phyloP scores from a whole-genome alignment of 2,113 vertebrate genomes.

The Ochotona curzoniae region DNA sequence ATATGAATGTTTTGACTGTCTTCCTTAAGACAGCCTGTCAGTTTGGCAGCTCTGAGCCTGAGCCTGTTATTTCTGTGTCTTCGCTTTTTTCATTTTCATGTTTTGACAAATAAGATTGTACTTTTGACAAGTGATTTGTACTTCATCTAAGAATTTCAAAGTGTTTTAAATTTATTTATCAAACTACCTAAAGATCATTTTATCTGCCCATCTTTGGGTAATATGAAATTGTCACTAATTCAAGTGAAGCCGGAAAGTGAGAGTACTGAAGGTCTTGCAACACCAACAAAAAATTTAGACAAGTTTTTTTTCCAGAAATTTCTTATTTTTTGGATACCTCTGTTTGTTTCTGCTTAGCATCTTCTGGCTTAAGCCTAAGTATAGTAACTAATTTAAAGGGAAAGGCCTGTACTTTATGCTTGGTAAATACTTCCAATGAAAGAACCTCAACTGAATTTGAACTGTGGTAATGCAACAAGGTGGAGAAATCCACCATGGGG shows the following conservation, averaged over 20 bases:
- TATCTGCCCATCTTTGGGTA: slow-evolving; percentile 59
- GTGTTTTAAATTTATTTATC: slow-evolving; percentile 75
- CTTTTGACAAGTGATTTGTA: slow-evolving; percentile 81
- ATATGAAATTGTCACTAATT: slow-evolving; percentile 50
- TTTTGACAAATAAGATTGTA: slow-evolving; percentile 82
- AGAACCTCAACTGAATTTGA: no score
- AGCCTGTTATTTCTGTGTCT: slow-evolving; percentile 74
- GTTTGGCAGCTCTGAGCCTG: slow-evolving; percentile 74
- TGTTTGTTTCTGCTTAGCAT: slow-evolving; percentile 51
- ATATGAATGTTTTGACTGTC: slow-evolving; percentile 81
- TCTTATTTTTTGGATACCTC: slow-evolving; percentile 36
- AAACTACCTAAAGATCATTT: slow-evolving; percentile 70
- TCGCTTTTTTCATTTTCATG: slow-evolving; percentile 76
- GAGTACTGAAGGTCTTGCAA: slow-evolving; percentile 37
- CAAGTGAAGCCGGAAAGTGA: slow-evolving; percentile 63
- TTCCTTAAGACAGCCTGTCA: slow-evolving; percentile 78
- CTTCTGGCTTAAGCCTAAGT: not conserved
- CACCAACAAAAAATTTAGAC: not conserved
- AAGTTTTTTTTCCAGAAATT: slow-evolving; percentile 37
- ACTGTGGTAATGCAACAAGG: no score
- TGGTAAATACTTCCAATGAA: no score
- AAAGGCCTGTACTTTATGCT: not conserved
- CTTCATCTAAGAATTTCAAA: slow-evolving; percentile 74
- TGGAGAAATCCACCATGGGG: no score
- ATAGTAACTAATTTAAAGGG: slow-evolving; percentile 12